These are phyloP conservation scores for Amorpha juglandis DNA, from an alignment of 2,888 invertebrate genomes.

Conservation along the genomic window DNA sequence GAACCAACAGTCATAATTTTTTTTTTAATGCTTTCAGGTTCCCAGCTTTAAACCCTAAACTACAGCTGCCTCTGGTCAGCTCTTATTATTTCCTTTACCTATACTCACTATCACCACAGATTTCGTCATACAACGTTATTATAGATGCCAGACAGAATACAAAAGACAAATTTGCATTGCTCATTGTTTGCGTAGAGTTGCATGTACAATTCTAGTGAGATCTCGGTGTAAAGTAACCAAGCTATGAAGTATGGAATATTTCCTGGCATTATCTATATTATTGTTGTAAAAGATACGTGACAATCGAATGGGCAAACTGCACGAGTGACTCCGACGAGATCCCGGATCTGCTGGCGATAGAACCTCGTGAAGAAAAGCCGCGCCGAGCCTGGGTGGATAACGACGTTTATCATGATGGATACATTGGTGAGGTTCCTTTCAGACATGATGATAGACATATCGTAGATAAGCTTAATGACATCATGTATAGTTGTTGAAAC, in stretches of 20 bases:
- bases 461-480: not conserved
- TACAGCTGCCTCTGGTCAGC: not conserved
- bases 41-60: no score
- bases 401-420: conserved; percentile 69
- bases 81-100: no score
- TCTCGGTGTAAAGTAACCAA: no score
- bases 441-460: not conserved
- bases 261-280: not conserved
- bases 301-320: conserved; percentile 79
- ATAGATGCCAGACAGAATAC: no score
- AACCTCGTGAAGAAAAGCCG: conserved; percentile 60
- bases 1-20: conserved; percentile 1
- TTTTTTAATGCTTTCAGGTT: no score
- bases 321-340: conserved; percentile 66
- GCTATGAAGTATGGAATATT: no score
- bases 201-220: no score
- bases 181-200: no score
- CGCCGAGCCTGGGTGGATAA: conserved; percentile 54
- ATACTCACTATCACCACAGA: no score
- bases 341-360: conserved; percentile 62
- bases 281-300: conserved; percentile 65
- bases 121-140: no score
- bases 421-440: conserved; percentile 55
- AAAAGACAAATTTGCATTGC: no score
- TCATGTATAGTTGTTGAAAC: no score